These are phyloP conservation scores for Xyrauchen texanus DNA, from an alignment of 2,113 vertebrate species.

Conservation along the genomic window DNA sequence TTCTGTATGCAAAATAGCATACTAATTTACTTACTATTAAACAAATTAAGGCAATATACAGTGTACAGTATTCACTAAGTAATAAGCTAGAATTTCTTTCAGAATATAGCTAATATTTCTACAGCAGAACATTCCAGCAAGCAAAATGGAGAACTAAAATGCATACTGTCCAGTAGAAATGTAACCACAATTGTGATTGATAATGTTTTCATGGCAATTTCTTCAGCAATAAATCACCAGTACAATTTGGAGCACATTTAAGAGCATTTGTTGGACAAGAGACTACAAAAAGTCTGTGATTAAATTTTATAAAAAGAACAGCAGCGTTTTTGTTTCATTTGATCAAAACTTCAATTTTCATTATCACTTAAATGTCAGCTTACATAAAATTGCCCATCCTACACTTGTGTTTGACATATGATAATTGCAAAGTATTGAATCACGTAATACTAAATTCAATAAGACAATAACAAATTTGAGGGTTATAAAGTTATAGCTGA, in stretches of 20 bases:
- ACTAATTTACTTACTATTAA: too few species aligned
- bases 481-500: conserved; percentile 23
- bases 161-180: conserved; percentile 1
- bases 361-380: conserved; percentile 39
- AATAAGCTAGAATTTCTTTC: too few species aligned
- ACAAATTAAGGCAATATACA: too few species aligned
- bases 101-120: background rate
- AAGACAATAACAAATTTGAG: conserved; percentile 14
- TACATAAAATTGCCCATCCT: conserved; percentile 9
- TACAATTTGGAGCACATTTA: background rate
- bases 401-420: conserved; percentile 21
- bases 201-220: conserved; percentile 1
- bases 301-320: conserved; percentile 14
- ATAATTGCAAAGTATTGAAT: conserved; percentile 35
- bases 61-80: too few species aligned
- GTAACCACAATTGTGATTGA: conserved; percentile 5
- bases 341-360: conserved; percentile 12
- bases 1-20: too few species aligned
- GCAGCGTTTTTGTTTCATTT: conserved; percentile 8
- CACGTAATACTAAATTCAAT: conserved; percentile 19
- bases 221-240: conserved; percentile 9
- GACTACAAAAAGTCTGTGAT: conserved; percentile 24
- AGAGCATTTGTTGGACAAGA: background rate
- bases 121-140: background rate
- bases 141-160: background rate